Percentiles rank a stretch among this genome's conserved stretches.
These are phyloP conservation scores for Aelia acuminata DNA, from an alignment of 2,888 invertebrate species.

Conservation along the genomic window DNA sequence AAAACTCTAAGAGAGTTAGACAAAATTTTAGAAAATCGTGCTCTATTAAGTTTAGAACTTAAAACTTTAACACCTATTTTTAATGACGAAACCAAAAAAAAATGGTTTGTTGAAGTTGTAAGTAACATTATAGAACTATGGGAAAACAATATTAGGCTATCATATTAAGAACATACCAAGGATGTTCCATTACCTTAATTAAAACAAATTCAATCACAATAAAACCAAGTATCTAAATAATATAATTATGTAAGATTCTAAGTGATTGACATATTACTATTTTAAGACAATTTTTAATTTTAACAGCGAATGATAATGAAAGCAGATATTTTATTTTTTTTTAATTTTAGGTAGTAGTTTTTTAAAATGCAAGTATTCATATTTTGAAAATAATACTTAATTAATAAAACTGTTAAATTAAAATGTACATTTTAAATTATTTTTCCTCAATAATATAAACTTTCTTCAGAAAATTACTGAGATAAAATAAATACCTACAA, in stretches of 20 bases:
- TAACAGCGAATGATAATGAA: not conserved
- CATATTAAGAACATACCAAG: not conserved
- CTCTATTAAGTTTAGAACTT: conserved; percentile 85
- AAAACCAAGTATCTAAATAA: not conserved
- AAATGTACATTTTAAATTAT: not conserved
- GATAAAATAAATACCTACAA: not conserved
- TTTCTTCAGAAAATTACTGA: not conserved
- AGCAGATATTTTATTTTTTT: not conserved
- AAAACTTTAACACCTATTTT: conserved; percentile 85
- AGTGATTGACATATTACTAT: not conserved
- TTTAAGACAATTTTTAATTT: conserved; percentile 17
- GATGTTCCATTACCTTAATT: not conserved
- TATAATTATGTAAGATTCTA: not conserved
- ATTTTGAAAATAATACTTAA: not conserved
- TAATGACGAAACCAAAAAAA: conserved; percentile 79
- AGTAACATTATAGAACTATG: conserved; percentile 91
- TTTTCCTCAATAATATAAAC: not conserved
- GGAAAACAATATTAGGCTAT: conserved; percentile 78
- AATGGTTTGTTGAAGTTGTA: conserved; percentile 90
- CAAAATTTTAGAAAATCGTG: conserved; percentile 83
- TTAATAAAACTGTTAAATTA: not conserved
- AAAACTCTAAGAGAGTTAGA: conserved; percentile 79
- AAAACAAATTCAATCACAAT: not conserved
- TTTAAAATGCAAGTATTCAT: not conserved
- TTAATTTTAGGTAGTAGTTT: not conserved